Conservation (phyloP, 2,113 vertebrate genomes). For the Chaetodon trifascialis region DNA sequence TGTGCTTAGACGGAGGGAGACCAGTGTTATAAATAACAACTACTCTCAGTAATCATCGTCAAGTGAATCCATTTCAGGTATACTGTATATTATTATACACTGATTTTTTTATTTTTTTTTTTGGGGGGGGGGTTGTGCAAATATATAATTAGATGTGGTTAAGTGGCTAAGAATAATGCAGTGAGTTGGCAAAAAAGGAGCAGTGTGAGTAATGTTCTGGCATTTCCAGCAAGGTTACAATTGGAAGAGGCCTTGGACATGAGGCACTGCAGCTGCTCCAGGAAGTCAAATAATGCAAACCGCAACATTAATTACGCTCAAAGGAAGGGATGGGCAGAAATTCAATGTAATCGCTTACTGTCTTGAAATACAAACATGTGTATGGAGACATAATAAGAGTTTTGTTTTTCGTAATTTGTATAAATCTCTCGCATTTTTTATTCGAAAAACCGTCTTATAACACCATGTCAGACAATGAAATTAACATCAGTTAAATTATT, state of each 20-base stretch:
- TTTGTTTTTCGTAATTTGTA: neutral
- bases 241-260: slow-evolving; percentile 54
- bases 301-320: slow-evolving; percentile 48
- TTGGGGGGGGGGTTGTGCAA: slow-evolving; percentile 37
- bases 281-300: slow-evolving; percentile 58
- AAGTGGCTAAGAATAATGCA: slow-evolving; percentile 72
- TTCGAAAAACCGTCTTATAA: neutral
- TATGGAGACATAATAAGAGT: neutral
- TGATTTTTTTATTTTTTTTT: slow-evolving; percentile 7
- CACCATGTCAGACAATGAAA: neutral
- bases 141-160: slow-evolving; percentile 69
- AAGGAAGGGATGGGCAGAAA: slow-evolving; percentile 1
- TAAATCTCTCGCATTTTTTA: neutral
- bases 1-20: slow-evolving; percentile 51
- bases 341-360: slow-evolving; percentile 12
- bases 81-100: slow-evolving; percentile 51
- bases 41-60: slow-evolving; percentile 69
- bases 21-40: slow-evolving; percentile 70
- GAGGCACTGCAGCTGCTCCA: slow-evolving; percentile 44
- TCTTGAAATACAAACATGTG: neutral
- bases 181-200: slow-evolving; percentile 57
- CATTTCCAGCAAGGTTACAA: slow-evolving; percentile 73
- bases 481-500: neutral
- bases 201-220: slow-evolving; percentile 72
- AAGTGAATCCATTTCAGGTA: slow-evolving; percentile 72